Conservation (phyloP, 2,113 vertebrate genomes). For the Bagarius yarrelli region DNA sequence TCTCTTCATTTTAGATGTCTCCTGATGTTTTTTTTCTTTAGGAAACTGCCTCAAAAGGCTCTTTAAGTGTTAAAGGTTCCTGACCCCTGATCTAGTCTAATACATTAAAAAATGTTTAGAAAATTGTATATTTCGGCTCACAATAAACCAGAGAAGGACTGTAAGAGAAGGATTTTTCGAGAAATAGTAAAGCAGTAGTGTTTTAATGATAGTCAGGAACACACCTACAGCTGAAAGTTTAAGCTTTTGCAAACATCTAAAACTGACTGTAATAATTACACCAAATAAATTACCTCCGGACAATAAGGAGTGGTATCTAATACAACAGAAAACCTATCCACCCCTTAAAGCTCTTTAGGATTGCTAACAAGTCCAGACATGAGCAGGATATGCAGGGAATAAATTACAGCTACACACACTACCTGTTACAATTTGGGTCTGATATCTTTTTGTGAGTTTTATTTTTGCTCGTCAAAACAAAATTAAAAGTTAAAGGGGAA, state of each 20-base stretch:
- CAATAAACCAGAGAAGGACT: background rate
- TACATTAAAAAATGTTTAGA: no score
- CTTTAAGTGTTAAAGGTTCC: no score
- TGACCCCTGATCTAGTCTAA: no score
- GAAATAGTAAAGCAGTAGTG: background rate
- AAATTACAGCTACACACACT: background rate
- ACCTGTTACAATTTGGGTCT: background rate
- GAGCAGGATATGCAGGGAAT: constrained; percentile 1
- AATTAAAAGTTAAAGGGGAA: constrained; percentile 31
- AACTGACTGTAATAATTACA: background rate
- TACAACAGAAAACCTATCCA: background rate
- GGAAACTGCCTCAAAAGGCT: no score
- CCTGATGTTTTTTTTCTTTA: no score
- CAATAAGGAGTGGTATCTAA: background rate
- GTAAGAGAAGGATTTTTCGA: background rate
- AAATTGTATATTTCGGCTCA: no score
- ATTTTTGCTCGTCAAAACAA: constrained; percentile 29
- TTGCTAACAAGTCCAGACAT: constrained; percentile 4
- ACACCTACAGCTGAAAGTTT: background rate
- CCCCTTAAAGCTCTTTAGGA: background rate
- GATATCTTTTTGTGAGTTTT: background rate
- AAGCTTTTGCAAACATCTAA: background rate
- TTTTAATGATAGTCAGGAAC: background rate
- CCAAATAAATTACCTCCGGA: background rate
- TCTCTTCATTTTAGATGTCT: no score